These are phyloP conservation scores for Auanema sp. DNA, from an alignment of 2,888 invertebrate genomes.

Conservation along the genomic window DNA sequence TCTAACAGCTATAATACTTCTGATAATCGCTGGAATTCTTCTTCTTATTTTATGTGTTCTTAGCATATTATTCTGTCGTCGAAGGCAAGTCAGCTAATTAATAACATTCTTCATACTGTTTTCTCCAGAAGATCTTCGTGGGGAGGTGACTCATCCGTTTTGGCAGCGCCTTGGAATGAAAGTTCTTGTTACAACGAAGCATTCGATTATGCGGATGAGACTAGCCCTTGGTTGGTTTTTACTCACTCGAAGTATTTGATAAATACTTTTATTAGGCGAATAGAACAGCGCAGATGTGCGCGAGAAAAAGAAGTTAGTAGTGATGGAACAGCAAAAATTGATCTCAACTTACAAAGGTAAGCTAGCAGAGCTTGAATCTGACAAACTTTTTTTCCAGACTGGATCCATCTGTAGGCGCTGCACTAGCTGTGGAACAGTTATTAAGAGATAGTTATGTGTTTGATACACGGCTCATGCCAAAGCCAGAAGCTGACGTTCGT, in stretches of 20 bases:
- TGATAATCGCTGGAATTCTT: slow-evolving; percentile 26
- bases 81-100: slow-evolving; percentile 14
- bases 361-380: background rate
- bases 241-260: no score
- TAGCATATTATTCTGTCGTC: slow-evolving; percentile 24
- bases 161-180: background rate
- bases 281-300: background rate
- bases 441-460: slow-evolving; percentile 34
- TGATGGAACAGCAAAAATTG: background rate
- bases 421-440: slow-evolving; percentile 42
- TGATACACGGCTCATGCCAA: slow-evolving; percentile 27
- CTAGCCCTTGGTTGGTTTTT: slow-evolving; percentile 18
- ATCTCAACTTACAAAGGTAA: background rate
- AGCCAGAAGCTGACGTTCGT: slow-evolving; percentile 28
- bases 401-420: slow-evolving; percentile 36
- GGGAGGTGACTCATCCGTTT: slow-evolving; percentile 3
- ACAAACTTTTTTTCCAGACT: slow-evolving; percentile 22
- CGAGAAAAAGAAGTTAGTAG: background rate
- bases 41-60: slow-evolving; percentile 26
- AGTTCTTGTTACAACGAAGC: slow-evolving; percentile 27
- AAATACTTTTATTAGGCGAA: background rate
- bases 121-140: slow-evolving; percentile 11
- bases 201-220: slow-evolving; percentile 33
- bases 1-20: slow-evolving; percentile 21
- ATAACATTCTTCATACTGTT: background rate